Conservation (phyloP, 2,888 invertebrate species). For the Busseola fusca region DNA sequence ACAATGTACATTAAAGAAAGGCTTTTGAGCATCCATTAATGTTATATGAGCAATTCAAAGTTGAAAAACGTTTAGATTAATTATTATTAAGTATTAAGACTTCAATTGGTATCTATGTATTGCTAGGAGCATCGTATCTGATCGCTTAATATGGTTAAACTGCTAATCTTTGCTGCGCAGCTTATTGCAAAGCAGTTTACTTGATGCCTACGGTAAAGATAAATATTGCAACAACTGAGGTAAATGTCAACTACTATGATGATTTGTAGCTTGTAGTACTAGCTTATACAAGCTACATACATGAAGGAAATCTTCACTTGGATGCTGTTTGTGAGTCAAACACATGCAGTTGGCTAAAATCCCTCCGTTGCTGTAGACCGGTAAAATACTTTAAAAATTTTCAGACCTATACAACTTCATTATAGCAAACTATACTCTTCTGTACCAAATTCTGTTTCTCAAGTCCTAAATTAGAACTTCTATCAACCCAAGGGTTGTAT, state of each 20-base stretch:
- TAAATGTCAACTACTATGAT: slow-evolving; percentile 42
- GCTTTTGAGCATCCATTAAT: neutral
- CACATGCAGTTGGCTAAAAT: too few species aligned
- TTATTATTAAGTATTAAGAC: slow-evolving; percentile 21
- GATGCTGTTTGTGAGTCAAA: too few species aligned
- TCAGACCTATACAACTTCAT: too few species aligned
- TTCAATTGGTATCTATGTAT: slow-evolving; percentile 18
- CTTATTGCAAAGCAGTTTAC: slow-evolving; percentile 37
- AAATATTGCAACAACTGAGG: slow-evolving; percentile 23
- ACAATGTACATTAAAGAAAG: neutral
- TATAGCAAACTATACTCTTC: too few species aligned
- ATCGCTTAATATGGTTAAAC: slow-evolving; percentile 44
- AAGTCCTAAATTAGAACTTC: too few species aligned
- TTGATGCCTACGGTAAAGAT: slow-evolving; percentile 32
- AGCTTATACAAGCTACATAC: too few species aligned
- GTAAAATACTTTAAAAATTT: too few species aligned
- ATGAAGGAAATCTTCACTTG: neutral
- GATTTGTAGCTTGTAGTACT: slow-evolving; percentile 22
- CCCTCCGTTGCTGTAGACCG: too few species aligned
- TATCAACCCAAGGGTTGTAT: too few species aligned
- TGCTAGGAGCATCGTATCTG: slow-evolving; percentile 30
- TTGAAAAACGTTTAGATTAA: neutral
- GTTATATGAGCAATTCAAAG: neutral
- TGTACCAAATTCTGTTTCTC: too few species aligned
- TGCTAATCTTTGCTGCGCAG: slow-evolving; percentile 20